Percentiles rank a stretch among this genome's conserved stretches.
Conservation (phyloP, 1,140 invertebrate species). For the Zaprionus kolodkinae region DNA sequence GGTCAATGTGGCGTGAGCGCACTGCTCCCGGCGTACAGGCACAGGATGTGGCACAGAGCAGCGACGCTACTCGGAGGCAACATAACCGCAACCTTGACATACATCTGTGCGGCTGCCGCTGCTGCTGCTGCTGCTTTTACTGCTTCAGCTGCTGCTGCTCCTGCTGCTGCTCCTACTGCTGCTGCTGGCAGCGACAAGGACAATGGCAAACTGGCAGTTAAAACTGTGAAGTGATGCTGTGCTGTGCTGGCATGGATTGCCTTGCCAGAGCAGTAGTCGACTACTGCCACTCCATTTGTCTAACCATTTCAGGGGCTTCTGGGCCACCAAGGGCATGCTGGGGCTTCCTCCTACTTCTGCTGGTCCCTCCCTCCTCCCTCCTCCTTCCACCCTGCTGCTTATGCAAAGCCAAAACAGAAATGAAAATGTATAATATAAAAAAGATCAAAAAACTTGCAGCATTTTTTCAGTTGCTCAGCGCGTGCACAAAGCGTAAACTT, state of each 20-base stretch:
- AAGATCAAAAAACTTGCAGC: conserved; percentile 7
- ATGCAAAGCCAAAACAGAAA: conserved; percentile 31
- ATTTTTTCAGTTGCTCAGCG: conserved; percentile 34
- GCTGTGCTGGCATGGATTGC: conserved; percentile 6
- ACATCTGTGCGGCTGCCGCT: conserved; percentile 69
- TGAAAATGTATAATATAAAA: conserved; percentile 6
- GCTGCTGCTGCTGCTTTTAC: conserved; percentile 21
- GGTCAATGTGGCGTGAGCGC: conserved; percentile 56
- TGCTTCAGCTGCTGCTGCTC: conserved; percentile 20
- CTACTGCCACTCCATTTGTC: conserved; percentile 45
- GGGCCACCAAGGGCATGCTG: conserved; percentile 44
- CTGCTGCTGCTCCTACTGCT: conserved; percentile 32
- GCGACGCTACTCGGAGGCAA: conserved; percentile 47
- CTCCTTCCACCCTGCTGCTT: conserved; percentile 19
- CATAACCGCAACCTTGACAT: conserved; percentile 77
- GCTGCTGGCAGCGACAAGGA: conserved; percentile 52
- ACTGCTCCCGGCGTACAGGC: conserved; percentile 5
- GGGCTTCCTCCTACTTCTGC: conserved; percentile 8
- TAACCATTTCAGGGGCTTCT: conserved; percentile 59
- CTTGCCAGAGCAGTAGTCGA: conserved; percentile 13
- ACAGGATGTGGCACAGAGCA: background rate
- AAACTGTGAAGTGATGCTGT: conserved; percentile 16
- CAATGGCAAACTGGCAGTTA: conserved; percentile 28
- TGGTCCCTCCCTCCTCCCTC: background rate
- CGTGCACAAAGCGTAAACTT: conserved; percentile 51